Evolutionary conservation across 2,888 invertebrate genomes (phyloP), one percentile per base, ranked within the genome.

Genomic region (Lacanobia wlatinum): DNA sequence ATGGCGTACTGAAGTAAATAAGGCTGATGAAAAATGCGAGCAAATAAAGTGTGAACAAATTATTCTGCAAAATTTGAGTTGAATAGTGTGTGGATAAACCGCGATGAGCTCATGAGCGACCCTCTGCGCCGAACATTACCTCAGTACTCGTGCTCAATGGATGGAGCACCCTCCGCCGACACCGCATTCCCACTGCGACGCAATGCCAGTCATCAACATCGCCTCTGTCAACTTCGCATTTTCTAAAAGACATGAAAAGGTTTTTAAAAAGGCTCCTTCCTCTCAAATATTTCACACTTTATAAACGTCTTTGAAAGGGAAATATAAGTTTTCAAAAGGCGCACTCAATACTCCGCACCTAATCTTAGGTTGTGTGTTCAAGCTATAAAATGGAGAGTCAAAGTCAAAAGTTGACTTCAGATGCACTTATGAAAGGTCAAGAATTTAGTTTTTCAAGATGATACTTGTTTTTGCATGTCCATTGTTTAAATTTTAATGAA

Each of bases 401-500:
- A 80, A 40, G 50, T 60, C 65, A 60, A 55, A 74, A 64, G 55
- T 64, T 64, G 46, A 46, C 43, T 38, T 21, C 23, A 65, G 21
- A 60, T 75, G 66, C 76, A 66, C 50, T 65, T 73, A 66, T 55
- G 18, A 55, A 68, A 67, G 70, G 66, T 70, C 59, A 50, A 80
- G 66, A 40, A 50, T 65, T 46, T 55, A 46, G 50, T 80, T 79
- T 80, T 76, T 84, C 84, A 73, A 80, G 76, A 75, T 50, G 80
- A 74, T 63, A 77, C 62, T 69, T 52, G 40, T 86, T 86, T 89
- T 88, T 89, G 83, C 80, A 87, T 90, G 90, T 90, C 90, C 86
- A 87, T 89, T 88, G 84, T 92, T 93, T 90, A 91, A 91, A 93
- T 91, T 93, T 93, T 92, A 93, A 94, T 94, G 91, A 91, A 92